Evolutionary conservation across 1,140 invertebrate species (phyloP).

Genomic region (Geopemphigus sp.): DNA sequence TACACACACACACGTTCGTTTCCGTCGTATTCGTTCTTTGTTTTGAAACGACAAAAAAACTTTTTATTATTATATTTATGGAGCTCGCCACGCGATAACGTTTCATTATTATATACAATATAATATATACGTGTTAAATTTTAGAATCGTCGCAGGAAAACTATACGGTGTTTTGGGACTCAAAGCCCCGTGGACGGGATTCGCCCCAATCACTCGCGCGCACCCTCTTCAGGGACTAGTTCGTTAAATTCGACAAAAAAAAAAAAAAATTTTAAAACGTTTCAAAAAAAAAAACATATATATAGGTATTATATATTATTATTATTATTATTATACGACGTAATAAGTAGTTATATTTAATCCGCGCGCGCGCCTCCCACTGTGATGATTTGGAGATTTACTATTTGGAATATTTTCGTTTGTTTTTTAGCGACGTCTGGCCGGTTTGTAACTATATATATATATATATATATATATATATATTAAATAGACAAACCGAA

Average conservation of each 20-base stretch:
- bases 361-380: neutral
- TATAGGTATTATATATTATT: neutral
- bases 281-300: conserved; percentile 4
- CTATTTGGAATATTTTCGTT: neutral
- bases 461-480: neutral
- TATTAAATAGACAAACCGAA: too few relatives aligned
- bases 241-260: too few relatives aligned
- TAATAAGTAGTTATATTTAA: neutral
- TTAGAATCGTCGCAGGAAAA: neutral
- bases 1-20: too few relatives aligned
- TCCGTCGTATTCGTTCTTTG: conserved; percentile 21
- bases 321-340: too few relatives aligned
- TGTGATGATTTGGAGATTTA: conserved; percentile 26
- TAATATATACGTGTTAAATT: too few relatives aligned
- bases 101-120: neutral
- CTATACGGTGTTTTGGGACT: neutral
- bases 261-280: too few relatives aligned
- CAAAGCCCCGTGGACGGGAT: neutral
- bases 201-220: neutral
- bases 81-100: too few relatives aligned
- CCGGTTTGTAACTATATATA: too few relatives aligned
- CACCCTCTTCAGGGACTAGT: too few relatives aligned
- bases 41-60: too few relatives aligned
- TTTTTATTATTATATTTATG: conserved; percentile 26
- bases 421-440: too few relatives aligned